Base-by-base conservation (phyloP, 2,113 vertebrate species). In the Psittacula cyanocephala region DNA sequence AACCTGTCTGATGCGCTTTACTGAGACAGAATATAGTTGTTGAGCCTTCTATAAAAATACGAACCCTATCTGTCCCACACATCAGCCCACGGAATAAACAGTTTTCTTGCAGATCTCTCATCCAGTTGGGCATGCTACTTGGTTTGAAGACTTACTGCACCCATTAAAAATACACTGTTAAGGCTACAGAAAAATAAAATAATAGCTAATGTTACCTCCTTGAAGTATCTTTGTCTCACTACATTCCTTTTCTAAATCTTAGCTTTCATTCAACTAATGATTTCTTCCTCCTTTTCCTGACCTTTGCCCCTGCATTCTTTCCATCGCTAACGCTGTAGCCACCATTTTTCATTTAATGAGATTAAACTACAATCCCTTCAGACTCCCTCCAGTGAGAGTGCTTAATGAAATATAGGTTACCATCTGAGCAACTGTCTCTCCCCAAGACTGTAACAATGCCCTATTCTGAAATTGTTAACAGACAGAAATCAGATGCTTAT, bases 331-430 rank as follows among this genome's bases (percentile, higher is more conserved):
- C 13, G 6, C 55, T 59, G 47, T 1, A 59, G 81, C 71, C 82
- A 90, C 60, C 72, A 75, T 84, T 91, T 96, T 88, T 81, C 64
- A 64, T 88, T 90, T 96, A 95, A 96, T 52, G 76, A 90, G 95
- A 96, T 91, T 78, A 96, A 64, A 64, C 29, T 55, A 68, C 82
- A 88, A 64, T 71, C 86, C 78, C 64, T 75, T 86, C 76, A 55
- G 75, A 83, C 60, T 25, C n/a, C n/a, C 39, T 81, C 50, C 79
- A 96, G 90, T 60, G 79, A 95, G 86, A 94, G 75, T 90, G 39
- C 81, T 82, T 80, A 93, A 86, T 24, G 44, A 64, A 91, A 81
- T 59, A 70, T 0, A 70, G 67, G 63, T 76, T 95, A 65, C 28
- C 50, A 50, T 25, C 78, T 82, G 57, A 95, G 91, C 63, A 77